Base-by-base conservation (phyloP, 1,140 invertebrate species). In the Eurosta solidaginis region DNA sequence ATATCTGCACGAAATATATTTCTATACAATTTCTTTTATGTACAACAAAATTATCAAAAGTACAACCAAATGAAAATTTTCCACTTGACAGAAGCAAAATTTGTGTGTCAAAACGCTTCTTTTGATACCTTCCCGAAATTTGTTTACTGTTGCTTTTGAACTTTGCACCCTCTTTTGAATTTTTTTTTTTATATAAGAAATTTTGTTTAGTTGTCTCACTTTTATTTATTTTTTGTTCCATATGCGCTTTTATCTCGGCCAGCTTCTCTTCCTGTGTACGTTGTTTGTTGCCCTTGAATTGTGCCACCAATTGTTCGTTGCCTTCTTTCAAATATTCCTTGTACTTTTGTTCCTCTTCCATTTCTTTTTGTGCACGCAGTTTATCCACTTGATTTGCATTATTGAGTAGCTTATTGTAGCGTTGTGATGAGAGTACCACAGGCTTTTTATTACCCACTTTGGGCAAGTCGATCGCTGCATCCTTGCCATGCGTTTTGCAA, bases 271-370 rank as follows among this genome's bases (percentile, higher is more conserved):
- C 59, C 27, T 68, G 59, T 12, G 44, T 33, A 2, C 78, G 17
- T 40, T 20, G 3, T 45, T 54, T 40, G 0, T 73, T 59, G n/a
- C 83, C 82, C 0, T 73, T 76, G n/a, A 86, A 86, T 0, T 59
- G 22, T 14, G 79, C 79, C 12, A 81, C 76, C 2, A 86, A 74
- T 0, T 80, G 75, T 22, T 82, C 83, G 63, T 79, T 81, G 36
- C 83, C 85, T 10, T 85, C 80, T 42, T 81, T 83, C 0, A 86
- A 81, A 29, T 85, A 83, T 74, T 84, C 81, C 7, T 63, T 77
- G 29, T 82, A 83, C 0, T 78, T 54, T 2, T 79, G 82, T 49
- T 84, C 83, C 76, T 86, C 85, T 52, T 84, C 82, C 0, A 82
- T n/a, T 3, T 79, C 79, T 29, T 76, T 63, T 9, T 68, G 25